A percentile compares a stretch with the other conserved stretches of the same genome.
Conservation (phyloP, 2,797 vertebrate species). For the Helostoma temminkii region DNA sequence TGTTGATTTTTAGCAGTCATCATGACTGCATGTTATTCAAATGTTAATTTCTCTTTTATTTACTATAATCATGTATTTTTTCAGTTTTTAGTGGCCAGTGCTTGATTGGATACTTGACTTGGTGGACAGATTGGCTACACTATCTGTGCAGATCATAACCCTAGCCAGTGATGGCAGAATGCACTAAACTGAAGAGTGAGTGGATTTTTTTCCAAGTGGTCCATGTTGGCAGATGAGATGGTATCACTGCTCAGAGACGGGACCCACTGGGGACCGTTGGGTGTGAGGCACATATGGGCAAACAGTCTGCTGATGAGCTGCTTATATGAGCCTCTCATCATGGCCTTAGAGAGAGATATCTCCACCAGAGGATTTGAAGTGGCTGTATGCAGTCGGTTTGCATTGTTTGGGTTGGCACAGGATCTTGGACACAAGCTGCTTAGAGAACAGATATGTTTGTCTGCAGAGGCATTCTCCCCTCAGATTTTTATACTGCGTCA, state of each 20-base stretch:
- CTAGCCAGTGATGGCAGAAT: conserved; percentile 64
- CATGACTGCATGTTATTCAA: conserved; percentile 28
- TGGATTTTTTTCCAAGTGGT: conserved; percentile 64
- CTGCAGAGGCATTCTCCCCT: conserved; percentile 24
- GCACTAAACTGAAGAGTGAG: conserved; percentile 59
- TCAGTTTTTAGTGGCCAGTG: conserved; percentile 13
- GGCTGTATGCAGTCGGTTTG: conserved; percentile 42
- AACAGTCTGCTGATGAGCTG: conserved; percentile 83
- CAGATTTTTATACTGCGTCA: conserved; percentile 19
- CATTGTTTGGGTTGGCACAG: conserved; percentile 61
- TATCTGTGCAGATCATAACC: conserved; percentile 53
- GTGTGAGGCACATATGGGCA: conserved; percentile 85
- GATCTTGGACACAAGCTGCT: conserved; percentile 39
- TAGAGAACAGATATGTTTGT: conserved; percentile 33
- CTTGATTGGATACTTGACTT: conserved; percentile 28
- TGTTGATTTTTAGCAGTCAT: conserved; percentile 7
- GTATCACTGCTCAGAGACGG: conserved; percentile 79
- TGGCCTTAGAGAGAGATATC: conserved; percentile 66
- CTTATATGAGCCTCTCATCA: conserved; percentile 78
- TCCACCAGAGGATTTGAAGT: conserved; percentile 65
- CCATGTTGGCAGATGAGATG: conserved; percentile 81
- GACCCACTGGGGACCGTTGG: conserved; percentile 79
- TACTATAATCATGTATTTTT: background rate
- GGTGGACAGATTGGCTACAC: conserved; percentile 31
- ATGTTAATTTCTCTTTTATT: conserved; percentile 26